Percentiles rank a stretch among this genome's conserved stretches.
phyloP scores from a whole-genome alignment of 2,888 invertebrate genomes.

The Ochropleura leucogaster region DNA sequence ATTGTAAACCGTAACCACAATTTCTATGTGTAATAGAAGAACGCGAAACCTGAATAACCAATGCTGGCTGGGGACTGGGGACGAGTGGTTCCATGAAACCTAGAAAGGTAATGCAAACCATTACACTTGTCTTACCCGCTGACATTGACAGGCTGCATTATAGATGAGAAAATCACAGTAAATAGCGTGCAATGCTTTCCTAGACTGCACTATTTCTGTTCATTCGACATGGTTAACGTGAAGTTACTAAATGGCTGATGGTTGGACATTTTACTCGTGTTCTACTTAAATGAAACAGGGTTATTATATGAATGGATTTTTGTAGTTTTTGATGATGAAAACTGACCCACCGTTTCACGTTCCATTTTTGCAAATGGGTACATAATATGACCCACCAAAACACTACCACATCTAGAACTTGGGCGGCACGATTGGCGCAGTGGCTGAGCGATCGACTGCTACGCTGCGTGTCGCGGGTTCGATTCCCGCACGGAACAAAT shows the following conservation, averaged over 20 bases:
- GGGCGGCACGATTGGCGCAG: no score
- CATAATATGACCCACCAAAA: background rate
- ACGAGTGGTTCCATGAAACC: slow-evolving; percentile 51
- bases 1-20: slow-evolving; percentile 41
- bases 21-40: slow-evolving; percentile 50
- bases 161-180: slow-evolving; percentile 70
- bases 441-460: no score
- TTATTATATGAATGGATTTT: background rate
- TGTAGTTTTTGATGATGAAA: background rate
- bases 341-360: background rate
- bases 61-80: slow-evolving; percentile 40
- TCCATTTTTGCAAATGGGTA: background rate
- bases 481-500: no score
- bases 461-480: no score
- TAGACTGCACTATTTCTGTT: slow-evolving; percentile 49
- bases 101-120: slow-evolving; percentile 43
- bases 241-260: slow-evolving; percentile 29
- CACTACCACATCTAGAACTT: background rate
- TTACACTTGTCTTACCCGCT: slow-evolving; percentile 63
- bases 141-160: slow-evolving; percentile 76
- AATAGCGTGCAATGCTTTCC: slow-evolving; percentile 55
- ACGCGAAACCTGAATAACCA: slow-evolving; percentile 62
- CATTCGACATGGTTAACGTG: slow-evolving; percentile 45
- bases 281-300: background rate
- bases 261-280: slow-evolving; percentile 13